Evolutionary conservation across 2,888 invertebrate species (phyloP).

Genomic region (Drosophila infuscata): DNA sequence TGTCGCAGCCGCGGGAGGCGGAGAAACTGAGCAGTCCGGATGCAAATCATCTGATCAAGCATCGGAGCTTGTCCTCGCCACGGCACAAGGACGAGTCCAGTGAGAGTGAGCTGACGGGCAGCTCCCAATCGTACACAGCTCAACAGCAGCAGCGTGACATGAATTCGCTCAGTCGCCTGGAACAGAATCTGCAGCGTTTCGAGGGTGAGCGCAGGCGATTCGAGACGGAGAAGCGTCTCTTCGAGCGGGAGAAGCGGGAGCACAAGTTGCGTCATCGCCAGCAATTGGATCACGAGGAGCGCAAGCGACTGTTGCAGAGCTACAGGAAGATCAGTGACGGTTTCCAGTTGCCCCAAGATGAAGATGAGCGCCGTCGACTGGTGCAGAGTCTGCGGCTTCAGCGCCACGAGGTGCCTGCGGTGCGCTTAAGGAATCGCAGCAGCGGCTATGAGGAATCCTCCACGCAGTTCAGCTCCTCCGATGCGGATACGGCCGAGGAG

Average conservation of each 20-base stretch:
- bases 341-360: constrained; percentile 78
- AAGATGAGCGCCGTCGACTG: constrained; percentile 80
- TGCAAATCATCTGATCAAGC: constrained; percentile 80
- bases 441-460: constrained; percentile 83
- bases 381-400: constrained; percentile 81
- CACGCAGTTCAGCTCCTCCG: constrained; percentile 84
- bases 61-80: constrained; percentile 84
- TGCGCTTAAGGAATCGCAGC: constrained; percentile 53
- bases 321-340: constrained; percentile 83
- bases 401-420: constrained; percentile 68
- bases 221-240: constrained; percentile 85
- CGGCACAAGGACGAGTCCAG: constrained; percentile 84
- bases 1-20: constrained; percentile 83
- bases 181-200: constrained; percentile 83
- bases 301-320: constrained; percentile 79
- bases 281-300: constrained; percentile 83
- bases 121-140: constrained; percentile 43
- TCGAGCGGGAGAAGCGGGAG: constrained; percentile 87
- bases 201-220: constrained; percentile 84
- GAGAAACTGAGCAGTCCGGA: constrained; percentile 80
- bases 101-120: constrained; percentile 79
- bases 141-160: constrained; percentile 37
- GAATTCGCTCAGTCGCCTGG: constrained; percentile 79
- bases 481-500: constrained; percentile 79
- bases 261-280: constrained; percentile 83